Conservation (phyloP, 2,113 vertebrate species). For the Sitta europaea region DNA sequence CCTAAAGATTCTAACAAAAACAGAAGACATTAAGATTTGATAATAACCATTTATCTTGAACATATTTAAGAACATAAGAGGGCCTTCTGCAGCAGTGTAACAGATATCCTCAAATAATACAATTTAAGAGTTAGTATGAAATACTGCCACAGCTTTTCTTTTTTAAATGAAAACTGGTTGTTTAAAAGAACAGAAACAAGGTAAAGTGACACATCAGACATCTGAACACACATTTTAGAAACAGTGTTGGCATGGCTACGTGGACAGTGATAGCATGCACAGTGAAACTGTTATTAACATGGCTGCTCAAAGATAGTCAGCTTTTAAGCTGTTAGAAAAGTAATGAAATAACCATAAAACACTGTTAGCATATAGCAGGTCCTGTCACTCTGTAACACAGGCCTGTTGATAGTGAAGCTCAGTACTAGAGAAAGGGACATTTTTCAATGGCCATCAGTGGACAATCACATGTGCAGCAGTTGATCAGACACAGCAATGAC, state of each 20-base stretch:
- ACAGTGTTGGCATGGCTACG: rapidly evolving
- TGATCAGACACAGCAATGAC: not conserved
- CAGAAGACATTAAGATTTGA: not conserved
- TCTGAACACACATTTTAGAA: not conserved
- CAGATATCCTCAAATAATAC: not conserved
- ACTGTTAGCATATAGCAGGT: not conserved
- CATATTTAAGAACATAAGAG: not conserved
- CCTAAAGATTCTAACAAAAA: slow-evolving; percentile 78
- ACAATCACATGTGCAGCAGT: not conserved
- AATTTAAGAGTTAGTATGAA: not conserved
- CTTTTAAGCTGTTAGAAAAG: not conserved
- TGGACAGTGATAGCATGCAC: not conserved
- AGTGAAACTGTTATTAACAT: not conserved
- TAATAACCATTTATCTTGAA: not conserved
- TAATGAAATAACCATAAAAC: not conserved
- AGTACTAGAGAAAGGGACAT: not conserved
- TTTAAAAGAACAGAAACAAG: not conserved
- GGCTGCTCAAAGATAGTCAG: not conserved
- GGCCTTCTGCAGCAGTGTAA: not conserved
- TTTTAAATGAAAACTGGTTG: not conserved
- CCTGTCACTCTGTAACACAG: not conserved
- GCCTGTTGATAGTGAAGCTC: not conserved
- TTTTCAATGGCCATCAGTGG: not conserved
- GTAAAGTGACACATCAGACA: not conserved
- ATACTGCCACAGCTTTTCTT: not conserved